These are phyloP conservation scores for Melanotaenia duboulayi DNA, from an alignment of 2,113 vertebrate species.

Conservation along the genomic window DNA sequence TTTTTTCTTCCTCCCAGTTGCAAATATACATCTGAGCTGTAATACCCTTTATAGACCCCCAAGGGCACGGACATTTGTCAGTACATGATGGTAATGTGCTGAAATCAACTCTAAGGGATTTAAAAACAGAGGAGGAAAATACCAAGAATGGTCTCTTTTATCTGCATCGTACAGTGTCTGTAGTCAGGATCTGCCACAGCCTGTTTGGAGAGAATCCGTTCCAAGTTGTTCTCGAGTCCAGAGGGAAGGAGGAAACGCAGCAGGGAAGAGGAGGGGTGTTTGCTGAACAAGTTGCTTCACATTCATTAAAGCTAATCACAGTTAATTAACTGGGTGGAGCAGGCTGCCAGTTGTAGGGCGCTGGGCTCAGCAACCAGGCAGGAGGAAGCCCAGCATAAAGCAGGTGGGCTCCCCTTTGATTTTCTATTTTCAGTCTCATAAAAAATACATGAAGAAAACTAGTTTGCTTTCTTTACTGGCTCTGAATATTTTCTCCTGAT, in stretches of 20 bases:
- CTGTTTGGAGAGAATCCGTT: constrained; percentile 35
- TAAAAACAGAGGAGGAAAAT: constrained; percentile 2
- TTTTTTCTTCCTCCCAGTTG: not conserved
- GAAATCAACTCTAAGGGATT: constrained; percentile 1
- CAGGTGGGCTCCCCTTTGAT: not conserved
- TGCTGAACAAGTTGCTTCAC: constrained; percentile 32
- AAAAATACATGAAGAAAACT: not conserved
- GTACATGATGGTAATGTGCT: constrained; percentile 26
- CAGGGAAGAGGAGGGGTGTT: constrained; percentile 16
- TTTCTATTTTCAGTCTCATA: constrained; percentile 16
- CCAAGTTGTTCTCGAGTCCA: constrained; percentile 7
- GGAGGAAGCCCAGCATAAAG: constrained; percentile 5
- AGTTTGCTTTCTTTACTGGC: not conserved
- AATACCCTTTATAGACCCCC: constrained; percentile 5
- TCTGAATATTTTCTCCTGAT: not conserved
- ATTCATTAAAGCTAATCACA: constrained; percentile 55
- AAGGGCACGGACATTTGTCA: constrained; percentile 36
- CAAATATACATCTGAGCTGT: not conserved
- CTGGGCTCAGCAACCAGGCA: constrained; percentile 24
- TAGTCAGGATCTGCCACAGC: constrained; percentile 47
- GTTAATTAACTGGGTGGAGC: constrained; percentile 41
- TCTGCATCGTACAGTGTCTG: not conserved
- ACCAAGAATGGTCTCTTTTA: not conserved
- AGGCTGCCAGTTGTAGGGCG: constrained; percentile 14
- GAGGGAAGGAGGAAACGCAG: constrained; percentile 1